These are phyloP conservation scores for Gryllus bimaculatus DNA, from an alignment of 1,140 invertebrate genomes.

Conservation along the genomic window DNA sequence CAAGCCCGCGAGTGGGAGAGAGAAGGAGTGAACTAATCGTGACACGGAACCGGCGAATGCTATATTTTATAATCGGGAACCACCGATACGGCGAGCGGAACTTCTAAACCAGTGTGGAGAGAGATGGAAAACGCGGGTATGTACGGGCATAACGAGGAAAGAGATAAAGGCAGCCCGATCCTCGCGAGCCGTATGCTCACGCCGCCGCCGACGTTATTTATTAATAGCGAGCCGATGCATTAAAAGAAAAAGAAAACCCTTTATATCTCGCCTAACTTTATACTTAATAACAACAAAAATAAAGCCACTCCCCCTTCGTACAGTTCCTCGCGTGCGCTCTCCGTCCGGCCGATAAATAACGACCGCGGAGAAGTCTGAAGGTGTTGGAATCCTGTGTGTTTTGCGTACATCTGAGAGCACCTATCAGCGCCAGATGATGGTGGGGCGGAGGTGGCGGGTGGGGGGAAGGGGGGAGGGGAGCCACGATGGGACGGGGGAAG, in stretches of 20 bases:
- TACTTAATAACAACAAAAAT: constrained; percentile 2
- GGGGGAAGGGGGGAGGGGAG: not conserved
- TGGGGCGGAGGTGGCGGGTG: not conserved
- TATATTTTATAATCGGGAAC: constrained; percentile 2
- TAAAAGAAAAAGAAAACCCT: not conserved
- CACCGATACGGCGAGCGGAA: not conserved
- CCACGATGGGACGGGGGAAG: no score
- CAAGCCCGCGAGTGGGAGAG: not conserved
- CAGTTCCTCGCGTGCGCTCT: not conserved
- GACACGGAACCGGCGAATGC: not conserved
- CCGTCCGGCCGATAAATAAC: not conserved
- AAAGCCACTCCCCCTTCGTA: not conserved
- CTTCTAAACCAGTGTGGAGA: not conserved
- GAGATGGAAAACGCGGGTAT: not conserved
- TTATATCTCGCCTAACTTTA: not conserved
- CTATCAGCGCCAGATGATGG: not conserved
- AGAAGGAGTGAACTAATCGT: not conserved
- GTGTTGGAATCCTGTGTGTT: not conserved
- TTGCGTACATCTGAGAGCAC: not conserved
- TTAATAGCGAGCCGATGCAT: not conserved
- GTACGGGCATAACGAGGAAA: not conserved
- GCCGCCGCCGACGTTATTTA: not conserved
- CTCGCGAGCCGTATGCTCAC: not conserved
- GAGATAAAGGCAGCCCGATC: not conserved
- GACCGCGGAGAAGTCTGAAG: not conserved